Conservation (phyloP, 2,888 invertebrate genomes). For the Aporophyla nigra region DNA sequence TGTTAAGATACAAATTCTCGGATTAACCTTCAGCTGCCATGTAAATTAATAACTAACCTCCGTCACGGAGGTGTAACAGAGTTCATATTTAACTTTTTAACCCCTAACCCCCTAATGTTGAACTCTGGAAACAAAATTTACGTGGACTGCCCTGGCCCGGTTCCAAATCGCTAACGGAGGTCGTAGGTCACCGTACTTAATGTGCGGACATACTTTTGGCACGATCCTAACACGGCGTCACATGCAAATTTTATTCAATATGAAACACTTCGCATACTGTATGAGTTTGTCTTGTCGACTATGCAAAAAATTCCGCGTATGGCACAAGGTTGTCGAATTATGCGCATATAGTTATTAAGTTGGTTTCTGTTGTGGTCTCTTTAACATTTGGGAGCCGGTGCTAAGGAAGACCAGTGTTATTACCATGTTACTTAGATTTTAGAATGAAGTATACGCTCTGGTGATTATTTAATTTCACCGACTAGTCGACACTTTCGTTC, state of each 20-base stretch:
- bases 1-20: conserved; percentile 40
- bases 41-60: conserved; percentile 62
- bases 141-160: conserved; percentile 78
- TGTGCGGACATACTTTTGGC: conserved; percentile 82
- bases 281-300: conserved; percentile 65
- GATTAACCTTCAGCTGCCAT: conserved; percentile 52
- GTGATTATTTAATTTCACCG: conserved; percentile 1
- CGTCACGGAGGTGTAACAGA: conserved; percentile 58
- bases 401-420: conserved; percentile 1
- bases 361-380: conserved; percentile 59
- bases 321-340: conserved; percentile 69
- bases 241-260: conserved; percentile 76
- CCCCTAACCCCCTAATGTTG: conserved; percentile 77
- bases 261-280: conserved; percentile 73
- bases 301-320: conserved; percentile 63
- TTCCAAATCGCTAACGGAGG: conserved; percentile 82
- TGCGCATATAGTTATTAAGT: conserved; percentile 73
- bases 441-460: background rate
- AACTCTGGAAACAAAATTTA: conserved; percentile 80
- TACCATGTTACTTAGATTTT: conserved; percentile 9
- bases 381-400: conserved; percentile 52
- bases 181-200: conserved; percentile 85
- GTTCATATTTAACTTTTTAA: conserved; percentile 80
- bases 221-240: conserved; percentile 67
- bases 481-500: background rate